These are phyloP conservation scores for Hemitrygon akajei DNA, from an alignment of 2,797 vertebrate species.

Conservation along the genomic window DNA sequence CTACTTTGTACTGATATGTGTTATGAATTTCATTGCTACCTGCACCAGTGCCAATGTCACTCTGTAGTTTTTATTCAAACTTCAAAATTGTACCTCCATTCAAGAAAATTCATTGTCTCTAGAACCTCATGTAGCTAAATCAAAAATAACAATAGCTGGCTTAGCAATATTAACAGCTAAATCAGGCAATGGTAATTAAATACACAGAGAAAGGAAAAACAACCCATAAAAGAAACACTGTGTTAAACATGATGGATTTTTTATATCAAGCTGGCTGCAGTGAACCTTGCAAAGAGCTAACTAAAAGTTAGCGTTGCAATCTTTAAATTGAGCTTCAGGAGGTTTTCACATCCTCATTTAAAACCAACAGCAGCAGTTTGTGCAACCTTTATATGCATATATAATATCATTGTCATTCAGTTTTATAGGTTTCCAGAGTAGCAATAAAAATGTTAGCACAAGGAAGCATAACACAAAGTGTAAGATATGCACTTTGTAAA, in stretches of 20 bases:
- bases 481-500: background rate
- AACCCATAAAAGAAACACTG: background rate
- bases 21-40: background rate
- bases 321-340: background rate
- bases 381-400: background rate
- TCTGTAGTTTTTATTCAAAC: background rate
- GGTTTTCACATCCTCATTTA: background rate
- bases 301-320: background rate
- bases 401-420: background rate
- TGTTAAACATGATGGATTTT: background rate
- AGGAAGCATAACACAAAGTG: too few species aligned
- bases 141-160: slow-evolving; percentile 1
- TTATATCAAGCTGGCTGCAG: background rate
- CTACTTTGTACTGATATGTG: background rate
- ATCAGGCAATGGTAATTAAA: background rate
- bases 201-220: background rate
- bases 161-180: slow-evolving; percentile 13
- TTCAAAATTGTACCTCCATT: background rate
- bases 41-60: background rate
- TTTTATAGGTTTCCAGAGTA: slow-evolving; percentile 1
- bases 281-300: background rate
- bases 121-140: background rate
- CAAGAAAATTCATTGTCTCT: background rate
- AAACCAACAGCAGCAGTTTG: slow-evolving; percentile 3
- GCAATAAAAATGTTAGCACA: background rate